These are phyloP conservation scores for Crenichthys baileyi DNA, from an alignment of 2,797 vertebrate genomes.

Conservation along the genomic window DNA sequence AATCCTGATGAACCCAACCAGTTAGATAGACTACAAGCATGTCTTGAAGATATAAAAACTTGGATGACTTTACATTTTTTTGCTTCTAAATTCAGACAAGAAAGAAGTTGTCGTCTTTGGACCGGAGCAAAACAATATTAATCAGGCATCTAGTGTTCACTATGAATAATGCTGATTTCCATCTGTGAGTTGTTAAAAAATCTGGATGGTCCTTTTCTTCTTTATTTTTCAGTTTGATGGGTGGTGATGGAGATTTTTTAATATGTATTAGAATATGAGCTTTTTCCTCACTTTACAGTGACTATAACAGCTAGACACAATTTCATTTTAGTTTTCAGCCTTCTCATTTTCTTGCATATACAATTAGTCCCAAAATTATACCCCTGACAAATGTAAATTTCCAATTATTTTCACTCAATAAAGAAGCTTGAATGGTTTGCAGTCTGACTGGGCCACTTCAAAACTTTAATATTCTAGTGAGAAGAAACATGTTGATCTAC, in stretches of 20 bases:
- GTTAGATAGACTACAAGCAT: no score
- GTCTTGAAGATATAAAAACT: no score
- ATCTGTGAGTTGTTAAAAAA: neutral
- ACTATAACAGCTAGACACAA: neutral
- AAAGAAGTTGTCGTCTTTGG: no score
- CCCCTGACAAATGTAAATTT: neutral
- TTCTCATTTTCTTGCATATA: neutral
- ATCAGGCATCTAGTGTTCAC: neutral
- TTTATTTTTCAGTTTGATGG: neutral
- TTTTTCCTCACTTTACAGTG: neutral
- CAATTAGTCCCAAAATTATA: neutral
- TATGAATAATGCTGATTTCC: neutral
- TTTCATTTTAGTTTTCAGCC: neutral
- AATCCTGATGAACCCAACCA: no score
- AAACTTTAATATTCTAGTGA: neutral
- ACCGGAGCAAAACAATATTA: neutral
- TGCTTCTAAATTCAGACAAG: no score
- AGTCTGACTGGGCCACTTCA: neutral
- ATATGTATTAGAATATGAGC: neutral
- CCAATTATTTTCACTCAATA: neutral
- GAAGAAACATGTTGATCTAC: neutral
- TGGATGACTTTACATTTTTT: no score
- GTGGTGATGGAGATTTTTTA: neutral
- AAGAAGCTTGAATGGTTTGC: neutral
- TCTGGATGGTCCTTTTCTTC: neutral